Evolutionary conservation across 1,140 invertebrate species (phyloP), one percentile per base, ranked within the genome.

Genomic region (Drosophila melanica): DNA sequence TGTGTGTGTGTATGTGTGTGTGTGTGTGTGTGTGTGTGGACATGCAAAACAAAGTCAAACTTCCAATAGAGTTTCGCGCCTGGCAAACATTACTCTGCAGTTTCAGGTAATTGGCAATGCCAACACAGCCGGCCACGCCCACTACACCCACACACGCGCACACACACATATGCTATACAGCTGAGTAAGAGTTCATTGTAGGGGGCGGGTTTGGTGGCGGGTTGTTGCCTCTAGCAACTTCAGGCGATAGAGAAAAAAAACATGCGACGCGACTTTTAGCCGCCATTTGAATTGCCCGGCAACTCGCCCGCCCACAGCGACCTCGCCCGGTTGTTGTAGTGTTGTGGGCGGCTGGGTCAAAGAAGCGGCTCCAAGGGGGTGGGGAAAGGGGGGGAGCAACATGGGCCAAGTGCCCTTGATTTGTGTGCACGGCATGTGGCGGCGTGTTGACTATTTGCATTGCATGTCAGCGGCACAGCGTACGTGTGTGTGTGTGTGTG

Each of bases 381-480:
- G 55, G 27, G 37, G 11, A 2, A n/a, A 6, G 11, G 39, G n/a
- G 1, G 37, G 45, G 42, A 35, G 33, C 54, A 62, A 58, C 85
- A 85, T 85, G 78, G 77, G 75, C 74, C 82, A 87, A 82, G 84
- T 89, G 82, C 84, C 82, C 82, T 87, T 87, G 82, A 89, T 87
- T 87, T 87, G 82, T 87, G 82, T 89, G 82, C 82, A 87, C 82
- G 82, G 84, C 82, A 87, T 87, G 82, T 87, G 84, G 84, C 84
- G 82, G 84, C 75, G 75, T 82, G 82, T 79, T 79, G 82, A 87
- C 82, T 87, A 87, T 87, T 87, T 87, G 82, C 82, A 87, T 87
- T 87, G 82, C 84, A 87, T 87, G 84, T 82, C 78, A 67, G 55
- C 41, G 27, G 27, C 27, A 27, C 27, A 27, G 27, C 27, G 27